These are phyloP conservation scores for Coranthus polyacanthus DNA, from an alignment of 2,797 vertebrate species.

Conservation along the genomic window DNA sequence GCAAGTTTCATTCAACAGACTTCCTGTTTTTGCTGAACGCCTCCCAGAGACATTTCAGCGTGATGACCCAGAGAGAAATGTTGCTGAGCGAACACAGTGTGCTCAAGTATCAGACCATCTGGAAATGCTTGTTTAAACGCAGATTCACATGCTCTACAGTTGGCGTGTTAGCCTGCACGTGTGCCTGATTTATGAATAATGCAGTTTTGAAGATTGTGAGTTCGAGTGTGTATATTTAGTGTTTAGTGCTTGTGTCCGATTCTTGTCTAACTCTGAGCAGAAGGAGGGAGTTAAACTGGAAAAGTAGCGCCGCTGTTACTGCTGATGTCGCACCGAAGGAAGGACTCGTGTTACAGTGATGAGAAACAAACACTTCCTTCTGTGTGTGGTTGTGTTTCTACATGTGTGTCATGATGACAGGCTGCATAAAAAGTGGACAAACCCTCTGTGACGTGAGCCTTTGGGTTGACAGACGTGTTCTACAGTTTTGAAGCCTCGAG, in stretches of 20 bases:
- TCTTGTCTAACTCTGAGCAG: too few relatives aligned
- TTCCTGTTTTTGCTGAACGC: conserved; percentile 70
- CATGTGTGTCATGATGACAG: too few relatives aligned
- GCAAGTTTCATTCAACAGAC: conserved; percentile 49
- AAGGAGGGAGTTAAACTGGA: background rate
- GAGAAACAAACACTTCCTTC: too few relatives aligned
- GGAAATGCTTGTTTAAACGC: conserved; percentile 6
- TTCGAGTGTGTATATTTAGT: background rate
- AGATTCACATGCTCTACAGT: background rate
- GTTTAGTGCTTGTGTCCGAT: too few relatives aligned
- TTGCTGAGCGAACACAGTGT: conserved; percentile 5
- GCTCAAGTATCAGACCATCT: background rate
- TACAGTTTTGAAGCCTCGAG: too few relatives aligned
- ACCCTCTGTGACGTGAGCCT: too few relatives aligned
- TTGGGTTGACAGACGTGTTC: too few relatives aligned
- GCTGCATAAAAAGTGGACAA: too few relatives aligned
- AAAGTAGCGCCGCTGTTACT: conserved; percentile 33
- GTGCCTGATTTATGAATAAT: conserved; percentile 1
- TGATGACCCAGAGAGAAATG: conserved; percentile 21
- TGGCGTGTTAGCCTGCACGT: background rate
- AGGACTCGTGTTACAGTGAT: conserved; percentile 19
- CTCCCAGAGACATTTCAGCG: conserved; percentile 1
- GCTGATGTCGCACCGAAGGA: conserved; percentile 23
- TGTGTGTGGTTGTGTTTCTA: too few relatives aligned
- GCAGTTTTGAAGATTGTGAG: background rate